phyloP scores from a whole-genome alignment of 2,888 invertebrate genomes.

The Dromius quadrimaculatus region DNA sequence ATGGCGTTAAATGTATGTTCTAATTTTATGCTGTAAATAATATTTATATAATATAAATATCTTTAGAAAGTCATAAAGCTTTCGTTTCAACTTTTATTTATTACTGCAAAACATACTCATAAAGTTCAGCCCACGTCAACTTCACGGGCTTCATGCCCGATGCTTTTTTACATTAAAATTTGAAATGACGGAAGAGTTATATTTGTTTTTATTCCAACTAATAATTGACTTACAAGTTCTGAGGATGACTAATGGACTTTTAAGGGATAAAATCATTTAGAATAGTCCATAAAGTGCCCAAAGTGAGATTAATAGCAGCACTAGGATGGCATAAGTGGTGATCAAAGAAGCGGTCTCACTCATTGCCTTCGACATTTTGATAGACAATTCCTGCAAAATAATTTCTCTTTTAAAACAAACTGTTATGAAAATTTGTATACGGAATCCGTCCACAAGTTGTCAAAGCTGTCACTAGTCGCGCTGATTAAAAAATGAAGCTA shows the following conservation, averaged over 20 bases:
- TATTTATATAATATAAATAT: no score
- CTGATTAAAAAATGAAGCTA: no score
- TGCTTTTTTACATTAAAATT: conserved; percentile 14
- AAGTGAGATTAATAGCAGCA: conserved; percentile 74
- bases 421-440: no score
- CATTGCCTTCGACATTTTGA: conserved; percentile 41
- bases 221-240: conserved; percentile 3
- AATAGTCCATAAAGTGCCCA: conserved; percentile 77
- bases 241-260: neutral
- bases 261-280: conserved; percentile 56
- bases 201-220: conserved; percentile 7
- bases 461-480: no score
- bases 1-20: no score
- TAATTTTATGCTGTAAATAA: no score
- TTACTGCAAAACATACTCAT: conserved; percentile 43
- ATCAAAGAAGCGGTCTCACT: conserved; percentile 75
- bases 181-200: neutral
- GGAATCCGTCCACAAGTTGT: no score
- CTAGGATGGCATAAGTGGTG: conserved; percentile 78
- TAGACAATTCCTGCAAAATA: no score
- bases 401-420: no score
- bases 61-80: conserved; percentile 41
- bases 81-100: conserved; percentile 46
- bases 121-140: conserved; percentile 29
- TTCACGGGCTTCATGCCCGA: conserved; percentile 32